phyloP scores from a whole-genome alignment of 92 coral and sea anemone species.

The Palythoa caribaeorum region DNA sequence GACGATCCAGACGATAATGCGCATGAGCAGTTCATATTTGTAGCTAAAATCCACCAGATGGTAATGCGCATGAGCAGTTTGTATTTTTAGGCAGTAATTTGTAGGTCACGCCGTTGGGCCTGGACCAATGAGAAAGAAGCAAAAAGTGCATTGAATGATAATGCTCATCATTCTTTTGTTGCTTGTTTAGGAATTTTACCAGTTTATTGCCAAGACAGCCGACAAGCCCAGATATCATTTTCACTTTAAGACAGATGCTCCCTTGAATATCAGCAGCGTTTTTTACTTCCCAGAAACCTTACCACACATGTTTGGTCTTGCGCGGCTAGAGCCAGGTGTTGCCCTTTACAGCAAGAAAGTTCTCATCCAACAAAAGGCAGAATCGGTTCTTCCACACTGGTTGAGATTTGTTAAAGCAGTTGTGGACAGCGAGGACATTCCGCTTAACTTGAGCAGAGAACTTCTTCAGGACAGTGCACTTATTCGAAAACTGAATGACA shows the following conservation, averaged over 20 bases:
- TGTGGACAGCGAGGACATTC: slow-evolving; percentile 99
- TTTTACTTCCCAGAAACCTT: slow-evolving; percentile 96
- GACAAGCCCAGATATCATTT: slow-evolving; percentile 95
- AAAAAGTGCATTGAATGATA: neutral
- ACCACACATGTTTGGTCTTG: slow-evolving; percentile 84
- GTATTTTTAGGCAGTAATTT: too few species aligned
- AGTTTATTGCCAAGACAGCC: slow-evolving; percentile 86
- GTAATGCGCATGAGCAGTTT: too few species aligned
- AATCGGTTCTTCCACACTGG: slow-evolving; percentile 91
- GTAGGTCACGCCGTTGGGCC: too few species aligned
- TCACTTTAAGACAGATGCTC: slow-evolving; percentile 98
- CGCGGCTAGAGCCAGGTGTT: slow-evolving; percentile 85
- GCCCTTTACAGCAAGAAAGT: slow-evolving; percentile 93
- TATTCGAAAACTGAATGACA: slow-evolving; percentile 84
- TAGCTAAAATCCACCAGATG: too few species aligned
- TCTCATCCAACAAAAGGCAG: slow-evolving; percentile 89
- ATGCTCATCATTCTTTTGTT: neutral
- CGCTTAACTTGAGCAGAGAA: slow-evolving; percentile 94
- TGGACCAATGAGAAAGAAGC: too few species aligned
- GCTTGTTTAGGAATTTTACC: slow-evolving; percentile 85
- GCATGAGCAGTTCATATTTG: too few species aligned
- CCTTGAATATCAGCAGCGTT: slow-evolving; percentile 92
- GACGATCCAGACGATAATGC: too few species aligned
- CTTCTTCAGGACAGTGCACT: slow-evolving; percentile 97
- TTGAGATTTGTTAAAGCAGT: slow-evolving; percentile 94